phyloP scores from a whole-genome alignment of 2,888 invertebrate genomes.

The Capitulum mitella region DNA sequence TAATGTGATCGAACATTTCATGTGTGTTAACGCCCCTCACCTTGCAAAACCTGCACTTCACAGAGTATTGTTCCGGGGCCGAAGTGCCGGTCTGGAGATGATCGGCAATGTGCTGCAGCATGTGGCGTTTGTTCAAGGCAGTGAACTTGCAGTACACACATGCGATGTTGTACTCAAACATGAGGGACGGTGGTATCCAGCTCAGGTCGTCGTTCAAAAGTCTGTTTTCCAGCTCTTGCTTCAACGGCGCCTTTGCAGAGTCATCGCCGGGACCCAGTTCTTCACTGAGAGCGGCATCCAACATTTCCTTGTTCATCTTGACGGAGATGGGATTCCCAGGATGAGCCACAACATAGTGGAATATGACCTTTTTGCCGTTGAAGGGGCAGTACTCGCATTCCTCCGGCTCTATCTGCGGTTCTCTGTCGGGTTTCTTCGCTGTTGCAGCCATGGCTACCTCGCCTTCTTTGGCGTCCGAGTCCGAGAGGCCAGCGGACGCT shows the following conservation, averaged over 20 bases:
- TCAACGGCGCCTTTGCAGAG: background rate
- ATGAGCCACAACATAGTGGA: background rate
- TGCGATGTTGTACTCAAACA: conserved; percentile 28
- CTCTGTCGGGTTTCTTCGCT: background rate
- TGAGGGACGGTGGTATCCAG: conserved; percentile 33
- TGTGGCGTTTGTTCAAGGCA: conserved; percentile 30
- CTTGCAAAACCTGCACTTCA: conserved; percentile 44
- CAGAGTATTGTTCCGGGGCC: conserved; percentile 19
- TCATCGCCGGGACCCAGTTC: background rate
- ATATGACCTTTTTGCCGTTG: background rate
- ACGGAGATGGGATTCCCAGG: conserved; percentile 2
- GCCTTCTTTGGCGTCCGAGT: too few relatives aligned
- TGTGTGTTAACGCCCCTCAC: conserved; percentile 30
- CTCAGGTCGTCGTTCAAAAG: conserved; percentile 29
- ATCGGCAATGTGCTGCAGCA: conserved; percentile 33
- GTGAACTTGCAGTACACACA: conserved; percentile 32
- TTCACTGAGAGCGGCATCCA: background rate
- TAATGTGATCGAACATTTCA: conserved; percentile 62
- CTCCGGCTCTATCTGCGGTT: background rate
- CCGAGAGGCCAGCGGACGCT: too few relatives aligned
- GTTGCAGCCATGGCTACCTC: too few relatives aligned
- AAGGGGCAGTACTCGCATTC: background rate
- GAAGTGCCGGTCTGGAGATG: conserved; percentile 27
- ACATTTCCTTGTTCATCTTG: background rate
- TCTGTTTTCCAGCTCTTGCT: background rate